These are phyloP conservation scores for Chionomys nivalis DNA, from an alignment of 2,113 vertebrate species.

Conservation along the genomic window DNA sequence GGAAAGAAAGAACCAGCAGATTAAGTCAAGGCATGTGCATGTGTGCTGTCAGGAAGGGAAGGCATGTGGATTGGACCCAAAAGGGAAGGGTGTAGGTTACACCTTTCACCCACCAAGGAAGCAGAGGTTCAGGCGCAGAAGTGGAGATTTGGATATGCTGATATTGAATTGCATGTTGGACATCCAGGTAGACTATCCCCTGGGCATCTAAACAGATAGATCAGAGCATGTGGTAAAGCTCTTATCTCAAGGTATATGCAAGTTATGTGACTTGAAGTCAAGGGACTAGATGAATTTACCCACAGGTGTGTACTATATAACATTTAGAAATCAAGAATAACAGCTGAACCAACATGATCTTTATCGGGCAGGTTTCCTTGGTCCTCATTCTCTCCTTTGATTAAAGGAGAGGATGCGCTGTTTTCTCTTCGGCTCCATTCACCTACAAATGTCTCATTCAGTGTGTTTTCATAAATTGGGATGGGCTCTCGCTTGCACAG, in stretches of 20 bases:
- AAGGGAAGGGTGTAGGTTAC: not conserved
- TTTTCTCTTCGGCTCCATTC: not conserved
- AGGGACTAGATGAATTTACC: not conserved
- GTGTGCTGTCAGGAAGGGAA: not conserved
- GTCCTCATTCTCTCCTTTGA: slow-evolving; percentile 41
- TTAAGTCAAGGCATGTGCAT: not conserved
- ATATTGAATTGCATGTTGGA: not conserved
- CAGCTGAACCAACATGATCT: not conserved
- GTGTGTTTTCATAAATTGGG: not conserved
- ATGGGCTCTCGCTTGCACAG: slow-evolving; percentile 30
- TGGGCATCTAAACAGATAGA: not conserved
- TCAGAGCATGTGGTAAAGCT: not conserved
- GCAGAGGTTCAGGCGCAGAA: not conserved
- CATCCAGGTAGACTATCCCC: not conserved
- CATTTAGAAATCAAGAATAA: not conserved
- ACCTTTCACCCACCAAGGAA: not conserved
- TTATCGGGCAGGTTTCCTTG: not conserved
- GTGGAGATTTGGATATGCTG: not conserved
- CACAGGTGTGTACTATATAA: not conserved
- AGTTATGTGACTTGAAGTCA: not conserved
- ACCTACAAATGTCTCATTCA: not conserved
- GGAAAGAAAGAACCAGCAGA: not conserved
- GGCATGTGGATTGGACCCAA: not conserved
- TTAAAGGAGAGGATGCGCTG: not conserved
- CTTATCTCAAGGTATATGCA: not conserved